Evolutionary conservation across 2,113 vertebrate genomes (phyloP).

Genomic region (Corythornis vintsioides): DNA sequence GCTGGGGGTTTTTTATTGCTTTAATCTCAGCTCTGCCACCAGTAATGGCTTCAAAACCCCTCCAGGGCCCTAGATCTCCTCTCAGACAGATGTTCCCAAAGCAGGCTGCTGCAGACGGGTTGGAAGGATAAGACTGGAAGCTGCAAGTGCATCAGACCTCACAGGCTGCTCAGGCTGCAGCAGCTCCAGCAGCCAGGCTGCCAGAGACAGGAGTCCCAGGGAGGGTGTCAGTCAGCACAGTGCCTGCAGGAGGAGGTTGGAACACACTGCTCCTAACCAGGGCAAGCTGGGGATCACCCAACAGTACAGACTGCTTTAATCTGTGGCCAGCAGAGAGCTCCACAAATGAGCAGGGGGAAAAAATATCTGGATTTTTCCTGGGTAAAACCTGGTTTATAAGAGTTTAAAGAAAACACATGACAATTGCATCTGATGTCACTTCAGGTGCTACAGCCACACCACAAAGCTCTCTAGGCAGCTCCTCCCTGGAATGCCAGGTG

Average conservation of each 20-base stretch:
- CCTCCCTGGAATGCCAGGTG: not conserved
- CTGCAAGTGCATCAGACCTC: not conserved
- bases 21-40: slow-evolving; percentile 48
- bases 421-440: not conserved
- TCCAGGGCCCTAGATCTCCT: slow-evolving; percentile 50
- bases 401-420: not conserved
- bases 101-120: not conserved
- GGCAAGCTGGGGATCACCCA: not conserved
- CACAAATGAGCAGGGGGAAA: not conserved
- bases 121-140: not conserved
- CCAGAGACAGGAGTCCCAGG: not conserved
- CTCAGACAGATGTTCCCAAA: slow-evolving; percentile 54
- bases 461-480: not conserved
- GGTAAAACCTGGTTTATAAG: not conserved
- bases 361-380: not conserved
- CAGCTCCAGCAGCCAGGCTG: not conserved
- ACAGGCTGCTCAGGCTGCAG: not conserved
- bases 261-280: not conserved
- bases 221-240: not conserved
- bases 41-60: slow-evolving; percentile 59
- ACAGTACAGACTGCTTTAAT: not conserved
- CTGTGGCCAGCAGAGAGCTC: fast-evolving
- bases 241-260: not conserved
- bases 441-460: not conserved
- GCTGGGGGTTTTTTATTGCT: slow-evolving; percentile 29